Evolutionary conservation across 2,888 invertebrate genomes (phyloP), one percentile per base, ranked within the genome.

Genomic region (Aporophyla nigra): DNA sequence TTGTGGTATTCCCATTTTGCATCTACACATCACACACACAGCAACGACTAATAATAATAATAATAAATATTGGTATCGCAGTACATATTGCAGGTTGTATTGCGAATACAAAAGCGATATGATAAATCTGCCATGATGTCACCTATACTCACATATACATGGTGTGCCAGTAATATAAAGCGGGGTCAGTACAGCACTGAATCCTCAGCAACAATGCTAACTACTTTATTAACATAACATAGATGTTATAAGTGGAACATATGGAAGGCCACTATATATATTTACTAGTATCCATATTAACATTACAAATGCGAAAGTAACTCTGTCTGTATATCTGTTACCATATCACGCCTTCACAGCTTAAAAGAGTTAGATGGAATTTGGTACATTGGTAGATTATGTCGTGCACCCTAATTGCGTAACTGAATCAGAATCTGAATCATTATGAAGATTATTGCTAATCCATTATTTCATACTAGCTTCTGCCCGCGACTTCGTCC

Each of bases 151-250:
- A 74, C 63, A 65, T 66, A 43, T 76, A 63, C 71, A 81, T 77
- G 61, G 76, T 73, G 62, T 58, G 56, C 69, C 58, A 80, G 87
- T 75, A 82, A 84, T 88, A 90, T 89, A 87, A 88, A 89, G 89
- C 94, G 87, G 94, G 95, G 95, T 94, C 94, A 94, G 70, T 85
- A 82, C 89, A 81, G 86, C 88, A 87, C 90, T 90, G 93, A 88
- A 95, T 95, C 94, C 93, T 94, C 94, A 78, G 84, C 83, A 93
- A 95, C 96, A 96, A 96, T 96, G 96, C 93, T 94, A 96, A 96
- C 96, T 91, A 87, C 94, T 95, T 93, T 90, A 96, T 96, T 96
- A 95, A 92, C 96, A 96, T 96, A 95, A 93, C 90, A 90, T 92
- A 88, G 92, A 93, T 90, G 91, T 91, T 93, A 93, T 93, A 95